These are phyloP conservation scores for Conus canariensis DNA, from an alignment of 2,888 invertebrate species.

Conservation along the genomic window DNA sequence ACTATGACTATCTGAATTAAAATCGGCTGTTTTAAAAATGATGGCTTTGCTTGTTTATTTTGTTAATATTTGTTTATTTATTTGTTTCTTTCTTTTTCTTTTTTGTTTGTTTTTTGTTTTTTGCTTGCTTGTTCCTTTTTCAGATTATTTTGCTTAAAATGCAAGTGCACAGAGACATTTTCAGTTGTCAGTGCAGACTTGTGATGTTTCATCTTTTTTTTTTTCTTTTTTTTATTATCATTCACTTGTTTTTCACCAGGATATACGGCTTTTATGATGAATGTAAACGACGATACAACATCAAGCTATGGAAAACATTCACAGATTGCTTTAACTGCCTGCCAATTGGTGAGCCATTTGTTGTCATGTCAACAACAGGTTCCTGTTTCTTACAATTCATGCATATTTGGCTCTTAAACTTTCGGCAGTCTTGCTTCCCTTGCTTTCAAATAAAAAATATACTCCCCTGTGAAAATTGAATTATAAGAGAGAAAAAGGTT, in stretches of 20 bases:
- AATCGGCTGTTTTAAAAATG: no score
- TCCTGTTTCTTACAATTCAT: no score
- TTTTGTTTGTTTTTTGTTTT: not conserved
- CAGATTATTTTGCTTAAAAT: no score
- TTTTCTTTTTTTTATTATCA: not conserved
- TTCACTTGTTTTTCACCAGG: constrained; percentile 67
- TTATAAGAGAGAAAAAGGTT: no score
- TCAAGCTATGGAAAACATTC: constrained; percentile 82
- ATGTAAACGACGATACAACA: constrained; percentile 81
- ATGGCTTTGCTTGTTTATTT: not conserved
- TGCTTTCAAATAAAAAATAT: no score
- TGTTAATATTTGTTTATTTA: not conserved
- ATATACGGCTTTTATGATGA: constrained; percentile 83
- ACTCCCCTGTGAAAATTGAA: no score
- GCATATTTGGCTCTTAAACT: no score
- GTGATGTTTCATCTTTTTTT: not conserved
- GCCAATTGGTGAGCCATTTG: constrained; percentile 77
- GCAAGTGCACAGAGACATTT: no score
- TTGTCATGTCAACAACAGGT: not conserved
- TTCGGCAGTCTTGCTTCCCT: no score
- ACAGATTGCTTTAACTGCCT: constrained; percentile 82
- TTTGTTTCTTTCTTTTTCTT: not conserved
- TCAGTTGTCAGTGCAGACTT: no score
- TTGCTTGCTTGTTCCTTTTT: not conserved
- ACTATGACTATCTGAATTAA: no score